Base-by-base conservation (phyloP, 2,888 invertebrate genomes). In the Erebia ligea region DNA sequence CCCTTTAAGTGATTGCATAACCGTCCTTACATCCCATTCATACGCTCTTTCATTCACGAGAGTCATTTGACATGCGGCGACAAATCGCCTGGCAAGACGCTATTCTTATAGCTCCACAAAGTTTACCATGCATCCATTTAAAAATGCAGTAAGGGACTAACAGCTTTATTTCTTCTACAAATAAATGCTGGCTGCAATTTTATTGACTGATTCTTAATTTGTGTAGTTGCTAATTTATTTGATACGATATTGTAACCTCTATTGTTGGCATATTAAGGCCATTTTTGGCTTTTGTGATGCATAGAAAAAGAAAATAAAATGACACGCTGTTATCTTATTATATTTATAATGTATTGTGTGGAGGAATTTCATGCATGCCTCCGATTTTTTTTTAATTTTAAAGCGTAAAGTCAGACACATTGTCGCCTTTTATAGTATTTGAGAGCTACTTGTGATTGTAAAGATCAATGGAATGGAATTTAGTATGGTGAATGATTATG, bases 1-100 rank as follows among this genome's bases (percentile, higher is more conserved):
- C 85, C 73, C 86, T 84, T 84, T 90, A 91, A 90, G 89, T 87
- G 89, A 90, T 92, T 92, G 91, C 91, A 86, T 90, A 89, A 92
- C 88, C 85, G 84, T 83, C 81, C 80, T 82, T 79, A 77, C 78
- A 73, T 78, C 76, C 79, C 79, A 79, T 84, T 84, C 77, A 78
- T 72, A 73, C 72, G 80, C 81, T 79, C 40, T 19, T 80, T 80
- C 84, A 79, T 79, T 77, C 82, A 81, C 83, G 81, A 76, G 80
- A 79, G 79, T 82, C 85, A 83, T 89, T 89, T 86, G 88, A 88
- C 86, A 87, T 86, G 85, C 86, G 86, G 90, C 89, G 89, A 90
- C 90, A 91, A 91, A 91, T 90, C 87, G 86, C 80, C 83, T 86
- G 76, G 76, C 77, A 76, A 75, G 73, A 74, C 61, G 66, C 74